phyloP scores from a whole-genome alignment of 2,888 invertebrate species.

The Drosophila austrosaltans region DNA sequence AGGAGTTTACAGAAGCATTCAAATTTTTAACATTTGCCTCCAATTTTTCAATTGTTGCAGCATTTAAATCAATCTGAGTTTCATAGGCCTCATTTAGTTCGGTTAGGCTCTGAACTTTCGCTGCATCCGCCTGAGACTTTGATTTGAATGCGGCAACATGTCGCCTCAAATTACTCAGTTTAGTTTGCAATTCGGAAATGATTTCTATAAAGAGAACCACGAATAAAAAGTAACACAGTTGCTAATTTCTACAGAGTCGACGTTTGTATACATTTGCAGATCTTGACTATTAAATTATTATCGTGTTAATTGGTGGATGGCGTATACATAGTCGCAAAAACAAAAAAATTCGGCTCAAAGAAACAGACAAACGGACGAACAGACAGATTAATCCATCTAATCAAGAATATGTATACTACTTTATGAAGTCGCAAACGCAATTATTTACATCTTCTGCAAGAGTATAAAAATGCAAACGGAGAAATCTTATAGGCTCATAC shows the following conservation, averaged over 20 bases:
- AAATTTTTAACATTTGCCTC: neutral
- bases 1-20: constrained; percentile 2
- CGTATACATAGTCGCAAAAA: too few relatives aligned
- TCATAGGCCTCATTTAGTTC: constrained; percentile 16
- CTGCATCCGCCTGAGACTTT: constrained; percentile 10
- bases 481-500: neutral
- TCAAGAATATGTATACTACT: too few relatives aligned
- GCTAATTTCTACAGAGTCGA: too few relatives aligned
- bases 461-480: neutral
- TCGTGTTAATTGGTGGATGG: too few relatives aligned
- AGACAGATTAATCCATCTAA: too few relatives aligned
- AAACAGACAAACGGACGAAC: too few relatives aligned
- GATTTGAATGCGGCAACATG: constrained; percentile 17
- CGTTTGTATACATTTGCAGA: too few relatives aligned
- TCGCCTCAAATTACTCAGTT: constrained; percentile 7
- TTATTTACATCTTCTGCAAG: too few relatives aligned
- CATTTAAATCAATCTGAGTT: constrained; percentile 14
- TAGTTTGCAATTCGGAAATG: neutral
- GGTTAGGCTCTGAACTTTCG: neutral
- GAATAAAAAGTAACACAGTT: too few relatives aligned
- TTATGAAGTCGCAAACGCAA: too few relatives aligned
- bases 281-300: too few relatives aligned
- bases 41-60: neutral
- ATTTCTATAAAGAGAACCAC: neutral
- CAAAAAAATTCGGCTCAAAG: too few relatives aligned